Evolutionary conservation across 2,888 invertebrate genomes (phyloP).

Genomic region (Ormyrus pomaceus): DNA sequence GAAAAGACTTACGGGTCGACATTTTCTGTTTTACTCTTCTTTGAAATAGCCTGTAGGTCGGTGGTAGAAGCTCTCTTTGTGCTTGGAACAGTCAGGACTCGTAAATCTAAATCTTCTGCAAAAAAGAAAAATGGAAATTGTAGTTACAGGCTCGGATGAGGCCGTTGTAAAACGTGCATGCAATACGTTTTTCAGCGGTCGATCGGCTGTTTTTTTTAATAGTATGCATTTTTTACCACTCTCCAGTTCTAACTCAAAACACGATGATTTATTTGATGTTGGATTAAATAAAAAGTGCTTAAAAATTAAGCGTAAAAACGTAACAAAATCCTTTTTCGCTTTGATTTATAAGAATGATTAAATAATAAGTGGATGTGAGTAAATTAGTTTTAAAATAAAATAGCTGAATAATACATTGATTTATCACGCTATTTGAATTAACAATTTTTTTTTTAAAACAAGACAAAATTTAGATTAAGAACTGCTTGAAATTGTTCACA

Average conservation of each 20-base stretch:
- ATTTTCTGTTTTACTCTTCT: conserved; percentile 84
- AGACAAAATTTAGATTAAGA: too few species aligned
- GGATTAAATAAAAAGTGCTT: neutral
- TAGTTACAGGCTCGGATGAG: too few species aligned
- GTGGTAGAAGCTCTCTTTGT: conserved; percentile 77
- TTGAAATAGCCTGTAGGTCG: conserved; percentile 77
- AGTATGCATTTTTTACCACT: conserved; percentile 19
- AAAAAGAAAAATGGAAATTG: conserved; percentile 20
- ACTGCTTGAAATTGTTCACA: too few species aligned
- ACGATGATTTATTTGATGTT: conserved; percentile 6
- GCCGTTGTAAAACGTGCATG: neutral
- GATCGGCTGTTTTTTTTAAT: neutral
- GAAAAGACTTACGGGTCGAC: conserved; percentile 85
- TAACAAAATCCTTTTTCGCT: neutral
- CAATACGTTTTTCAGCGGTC: neutral
- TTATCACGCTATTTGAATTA: too few species aligned
- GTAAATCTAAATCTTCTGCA: conserved; percentile 80
- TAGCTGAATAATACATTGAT: too few species aligned
- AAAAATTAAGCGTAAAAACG: conserved; percentile 2
- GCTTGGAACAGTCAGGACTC: conserved; percentile 77
- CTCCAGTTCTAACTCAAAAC: conserved; percentile 2
- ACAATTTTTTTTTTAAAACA: too few species aligned
- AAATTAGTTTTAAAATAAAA: too few species aligned
- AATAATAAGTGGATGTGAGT: too few species aligned
- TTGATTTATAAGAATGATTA: neutral